A percentile compares a stretch with the other conserved stretches of the same genome.
These are phyloP conservation scores for Gastracanthus pulcherrimus DNA, from an alignment of 2,888 invertebrate species.

Conservation along the genomic window DNA sequence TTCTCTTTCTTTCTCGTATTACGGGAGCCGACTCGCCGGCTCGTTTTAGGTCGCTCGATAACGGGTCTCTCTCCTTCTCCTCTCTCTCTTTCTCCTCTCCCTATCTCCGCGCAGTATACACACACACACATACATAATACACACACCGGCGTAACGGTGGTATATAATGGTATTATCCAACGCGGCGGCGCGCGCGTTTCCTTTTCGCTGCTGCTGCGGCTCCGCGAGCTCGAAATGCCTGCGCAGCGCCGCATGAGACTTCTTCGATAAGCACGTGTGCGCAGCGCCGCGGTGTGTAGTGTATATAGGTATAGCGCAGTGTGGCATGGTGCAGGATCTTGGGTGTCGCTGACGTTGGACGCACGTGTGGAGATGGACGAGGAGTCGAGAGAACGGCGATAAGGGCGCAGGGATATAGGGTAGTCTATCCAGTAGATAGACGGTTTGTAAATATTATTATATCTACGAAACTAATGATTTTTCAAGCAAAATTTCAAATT, in stretches of 20 bases:
- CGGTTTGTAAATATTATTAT: no score
- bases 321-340: no score
- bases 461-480: no score
- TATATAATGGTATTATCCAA: conserved; percentile 63
- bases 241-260: no score
- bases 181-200: conserved; percentile 50
- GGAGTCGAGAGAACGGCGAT: no score
- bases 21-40: neutral
- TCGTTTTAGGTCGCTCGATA: conserved; percentile 63
- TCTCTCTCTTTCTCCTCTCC: conserved; percentile 5
- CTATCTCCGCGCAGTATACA: neutral
- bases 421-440: no score
- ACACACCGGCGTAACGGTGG: conserved; percentile 59
- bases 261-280: conserved; percentile 23
- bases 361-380: no score
- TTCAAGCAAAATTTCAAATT: no score
- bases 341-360: no score
- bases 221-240: neutral
- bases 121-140: no score
- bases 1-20: neutral
- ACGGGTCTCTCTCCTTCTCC: conserved; percentile 60
- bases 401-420: no score
- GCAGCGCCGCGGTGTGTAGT: neutral
- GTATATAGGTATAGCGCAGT: no score
- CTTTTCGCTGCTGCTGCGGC: conserved; percentile 54